A percentile compares a stretch with the other conserved stretches of the same genome.
These are phyloP conservation scores for Aplodontia rufa DNA, from an alignment of 2,113 vertebrate genomes.

Conservation along the genomic window DNA sequence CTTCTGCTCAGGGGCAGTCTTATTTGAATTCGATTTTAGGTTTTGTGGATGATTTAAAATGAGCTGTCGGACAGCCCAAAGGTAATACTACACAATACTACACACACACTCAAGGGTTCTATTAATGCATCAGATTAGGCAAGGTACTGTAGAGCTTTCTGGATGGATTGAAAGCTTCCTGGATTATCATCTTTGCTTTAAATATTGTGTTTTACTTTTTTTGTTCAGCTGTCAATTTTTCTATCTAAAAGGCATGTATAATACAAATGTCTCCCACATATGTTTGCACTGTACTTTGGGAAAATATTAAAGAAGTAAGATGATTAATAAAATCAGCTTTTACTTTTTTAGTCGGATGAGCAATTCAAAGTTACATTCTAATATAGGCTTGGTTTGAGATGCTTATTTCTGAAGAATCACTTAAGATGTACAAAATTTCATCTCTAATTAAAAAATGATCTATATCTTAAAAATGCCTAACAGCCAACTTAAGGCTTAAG, in stretches of 20 bases:
- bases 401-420: neutral
- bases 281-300: neutral
- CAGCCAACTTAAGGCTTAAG: neutral
- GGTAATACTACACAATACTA: neutral
- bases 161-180: conserved; percentile 11
- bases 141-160: neutral
- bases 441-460: neutral
- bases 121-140: neutral
- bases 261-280: neutral
- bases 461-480: neutral
- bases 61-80: neutral
- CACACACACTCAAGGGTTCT: neutral
- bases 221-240: conserved; percentile 1
- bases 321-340: neutral
- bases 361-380: neutral
- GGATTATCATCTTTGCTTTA: conserved; percentile 36
- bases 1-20: neutral
- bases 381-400: neutral
- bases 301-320: neutral
- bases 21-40: neutral
- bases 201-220: neutral
- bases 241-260: neutral
- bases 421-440: neutral
- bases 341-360: neutral
- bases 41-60: conserved; percentile 1